Percentiles rank a stretch among this genome's conserved stretches.
Conservation (phyloP, 1,140 invertebrate genomes). For the Anadara kagoshimensis region DNA sequence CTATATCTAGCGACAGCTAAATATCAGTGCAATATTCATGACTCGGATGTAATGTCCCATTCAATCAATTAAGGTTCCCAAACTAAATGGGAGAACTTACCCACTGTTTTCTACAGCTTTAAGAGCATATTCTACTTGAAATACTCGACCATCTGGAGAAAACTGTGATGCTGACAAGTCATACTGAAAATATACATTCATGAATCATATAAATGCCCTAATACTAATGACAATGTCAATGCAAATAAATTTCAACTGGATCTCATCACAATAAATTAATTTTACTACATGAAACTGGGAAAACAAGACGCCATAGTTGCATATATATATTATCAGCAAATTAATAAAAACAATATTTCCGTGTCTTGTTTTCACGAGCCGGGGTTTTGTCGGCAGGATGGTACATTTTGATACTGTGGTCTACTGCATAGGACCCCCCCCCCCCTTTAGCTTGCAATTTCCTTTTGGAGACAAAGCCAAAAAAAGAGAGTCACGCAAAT, state of each 20-base stretch:
- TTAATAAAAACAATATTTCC: no score
- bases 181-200: constrained; percentile 77
- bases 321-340: neutral
- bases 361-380: neutral
- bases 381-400: no score
- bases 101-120: constrained; percentile 99
- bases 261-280: neutral
- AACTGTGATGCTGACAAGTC: constrained; percentile 99
- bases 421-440: no score
- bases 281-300: neutral
- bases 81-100: constrained; percentile 77
- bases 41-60: no score
- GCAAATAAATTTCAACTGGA: neutral
- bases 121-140: constrained; percentile 99
- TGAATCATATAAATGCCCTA: neutral
- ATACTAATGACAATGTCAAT: neutral
- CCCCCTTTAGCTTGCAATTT: no score
- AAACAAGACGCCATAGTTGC: neutral
- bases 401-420: no score
- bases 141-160: constrained; percentile 98
- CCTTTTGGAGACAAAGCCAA: no score
- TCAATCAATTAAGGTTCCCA: no score
- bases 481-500: no score
- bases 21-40: no score
- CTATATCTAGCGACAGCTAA: no score